These are phyloP conservation scores for Hydrotaea cyrtoneurina DNA, from an alignment of 2,888 invertebrate genomes.

Conservation along the genomic window DNA sequence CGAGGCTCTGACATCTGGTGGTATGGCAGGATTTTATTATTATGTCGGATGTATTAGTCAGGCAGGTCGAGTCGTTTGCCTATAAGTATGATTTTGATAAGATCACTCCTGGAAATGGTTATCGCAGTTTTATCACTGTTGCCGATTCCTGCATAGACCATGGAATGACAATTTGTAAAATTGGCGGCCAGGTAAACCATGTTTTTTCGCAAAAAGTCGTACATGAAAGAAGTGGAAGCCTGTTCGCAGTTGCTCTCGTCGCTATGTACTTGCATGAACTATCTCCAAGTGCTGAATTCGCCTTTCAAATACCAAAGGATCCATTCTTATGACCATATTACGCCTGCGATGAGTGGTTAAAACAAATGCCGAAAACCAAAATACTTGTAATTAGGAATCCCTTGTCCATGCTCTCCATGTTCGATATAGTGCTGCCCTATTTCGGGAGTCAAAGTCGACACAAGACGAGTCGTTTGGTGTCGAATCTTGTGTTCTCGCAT, in stretches of 20 bases:
- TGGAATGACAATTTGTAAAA: constrained; percentile 86
- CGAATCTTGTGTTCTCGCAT: too few species aligned
- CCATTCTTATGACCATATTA: constrained; percentile 94
- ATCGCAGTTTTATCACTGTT: constrained; percentile 91
- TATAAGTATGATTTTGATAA: constrained; percentile 91
- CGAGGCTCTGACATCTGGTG: too few species aligned
- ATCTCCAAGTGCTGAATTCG: constrained; percentile 86
- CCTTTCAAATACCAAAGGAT: constrained; percentile 88
- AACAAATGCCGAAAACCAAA: constrained; percentile 90
- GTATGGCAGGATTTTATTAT: constrained; percentile 88
- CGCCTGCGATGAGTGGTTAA: constrained; percentile 90
- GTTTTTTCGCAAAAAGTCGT: constrained; percentile 89
- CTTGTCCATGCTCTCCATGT: too few species aligned
- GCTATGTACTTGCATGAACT: constrained; percentile 87
- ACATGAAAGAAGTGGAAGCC: constrained; percentile 91
- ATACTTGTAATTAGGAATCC: constrained; percentile 90
- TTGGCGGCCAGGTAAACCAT: constrained; percentile 87
- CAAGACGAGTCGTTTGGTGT: too few species aligned
- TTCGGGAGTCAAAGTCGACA: too few species aligned
- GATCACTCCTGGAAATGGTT: constrained; percentile 94
- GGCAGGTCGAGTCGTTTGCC: constrained; percentile 86
- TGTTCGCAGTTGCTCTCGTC: constrained; percentile 91
- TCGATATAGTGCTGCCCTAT: too few species aligned
- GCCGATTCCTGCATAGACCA: constrained; percentile 89
- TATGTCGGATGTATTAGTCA: constrained; percentile 86